phyloP scores from a whole-genome alignment of 2,888 invertebrate genomes.

The Eristalinus aeneus region DNA sequence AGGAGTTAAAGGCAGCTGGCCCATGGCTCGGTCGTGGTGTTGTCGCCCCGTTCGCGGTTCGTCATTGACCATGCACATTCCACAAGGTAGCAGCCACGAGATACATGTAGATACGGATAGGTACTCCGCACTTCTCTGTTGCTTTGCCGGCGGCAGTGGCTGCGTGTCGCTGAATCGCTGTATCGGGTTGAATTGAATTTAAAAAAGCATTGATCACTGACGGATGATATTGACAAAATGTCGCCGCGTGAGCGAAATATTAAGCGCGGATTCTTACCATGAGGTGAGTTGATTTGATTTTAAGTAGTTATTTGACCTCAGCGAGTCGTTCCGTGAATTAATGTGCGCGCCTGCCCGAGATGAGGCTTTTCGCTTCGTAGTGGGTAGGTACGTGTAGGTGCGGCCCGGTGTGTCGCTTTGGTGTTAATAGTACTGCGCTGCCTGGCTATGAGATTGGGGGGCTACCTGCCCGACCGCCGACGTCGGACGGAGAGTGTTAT shows the following conservation, averaged over 20 bases:
- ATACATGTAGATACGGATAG: constrained; percentile 20
- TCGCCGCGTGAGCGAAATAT: constrained; percentile 79
- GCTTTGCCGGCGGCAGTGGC: not conserved
- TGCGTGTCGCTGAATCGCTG: not conserved
- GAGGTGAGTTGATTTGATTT: constrained; percentile 70
- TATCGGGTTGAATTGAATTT: constrained; percentile 77
- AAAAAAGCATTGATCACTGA: constrained; percentile 79
- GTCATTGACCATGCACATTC: constrained; percentile 72
- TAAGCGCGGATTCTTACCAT: constrained; percentile 61
- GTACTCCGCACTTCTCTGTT: constrained; percentile 5
- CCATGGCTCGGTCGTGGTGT: constrained; percentile 21
- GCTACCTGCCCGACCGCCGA: not conserved
- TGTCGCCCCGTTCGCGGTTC: constrained; percentile 36
- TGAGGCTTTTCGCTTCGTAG: constrained; percentile 30
- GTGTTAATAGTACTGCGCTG: not conserved
- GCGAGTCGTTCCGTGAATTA: constrained; percentile 67
- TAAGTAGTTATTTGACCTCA: constrained; percentile 71
- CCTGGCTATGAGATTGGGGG: not conserved
- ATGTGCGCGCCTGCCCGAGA: constrained; percentile 43
- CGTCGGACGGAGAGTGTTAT: not conserved
- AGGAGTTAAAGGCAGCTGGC: constrained; percentile 21
- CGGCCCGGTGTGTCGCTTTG: constrained; percentile 17
- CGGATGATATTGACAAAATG: constrained; percentile 80
- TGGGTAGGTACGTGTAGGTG: constrained; percentile 33
- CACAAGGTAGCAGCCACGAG: constrained; percentile 70